Conservation (phyloP, 1,140 invertebrate genomes). For the Hylaeus volcanicus region DNA sequence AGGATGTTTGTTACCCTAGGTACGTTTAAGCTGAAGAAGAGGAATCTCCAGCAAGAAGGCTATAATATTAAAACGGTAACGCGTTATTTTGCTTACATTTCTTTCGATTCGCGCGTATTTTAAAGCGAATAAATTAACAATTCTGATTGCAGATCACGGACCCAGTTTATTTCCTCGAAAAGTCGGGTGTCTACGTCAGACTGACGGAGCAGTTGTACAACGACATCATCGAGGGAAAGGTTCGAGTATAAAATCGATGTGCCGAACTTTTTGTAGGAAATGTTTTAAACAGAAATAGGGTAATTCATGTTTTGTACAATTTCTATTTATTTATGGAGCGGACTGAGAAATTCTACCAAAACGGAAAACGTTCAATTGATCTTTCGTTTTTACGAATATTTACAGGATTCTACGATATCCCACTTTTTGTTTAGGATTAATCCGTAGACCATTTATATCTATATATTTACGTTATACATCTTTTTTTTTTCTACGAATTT, state of each 20-base stretch:
- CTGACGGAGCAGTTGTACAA: constrained; percentile 86
- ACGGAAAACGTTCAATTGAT: background rate
- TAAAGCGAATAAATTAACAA: background rate
- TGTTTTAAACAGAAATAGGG: constrained; percentile 53
- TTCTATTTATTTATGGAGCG: constrained; percentile 30
- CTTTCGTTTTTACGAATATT: background rate
- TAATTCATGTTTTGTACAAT: constrained; percentile 45
- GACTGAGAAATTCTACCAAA: background rate
- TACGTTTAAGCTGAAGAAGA: constrained; percentile 96
- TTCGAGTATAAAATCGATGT: constrained; percentile 80
- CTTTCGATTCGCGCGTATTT: background rate
- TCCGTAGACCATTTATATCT: constrained; percentile 11
- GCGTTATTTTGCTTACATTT: background rate
- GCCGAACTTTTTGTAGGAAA: background rate
- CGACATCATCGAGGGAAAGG: constrained; percentile 83
- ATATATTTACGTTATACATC: constrained; percentile 19
- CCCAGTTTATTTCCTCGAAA: constrained; percentile 88
- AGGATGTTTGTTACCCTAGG: constrained; percentile 76
- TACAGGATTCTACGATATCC: background rate
- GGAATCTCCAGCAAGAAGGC: constrained; percentile 89
- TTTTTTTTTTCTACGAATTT: too few species aligned
- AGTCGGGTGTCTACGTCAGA: constrained; percentile 83
- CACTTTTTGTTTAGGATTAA: background rate
- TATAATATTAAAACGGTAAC: constrained; percentile 83
- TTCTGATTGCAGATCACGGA: constrained; percentile 82